Evolutionary conservation across 1,140 invertebrate genomes (phyloP).

Genomic region (Trichomalopsis sarcophagae): DNA sequence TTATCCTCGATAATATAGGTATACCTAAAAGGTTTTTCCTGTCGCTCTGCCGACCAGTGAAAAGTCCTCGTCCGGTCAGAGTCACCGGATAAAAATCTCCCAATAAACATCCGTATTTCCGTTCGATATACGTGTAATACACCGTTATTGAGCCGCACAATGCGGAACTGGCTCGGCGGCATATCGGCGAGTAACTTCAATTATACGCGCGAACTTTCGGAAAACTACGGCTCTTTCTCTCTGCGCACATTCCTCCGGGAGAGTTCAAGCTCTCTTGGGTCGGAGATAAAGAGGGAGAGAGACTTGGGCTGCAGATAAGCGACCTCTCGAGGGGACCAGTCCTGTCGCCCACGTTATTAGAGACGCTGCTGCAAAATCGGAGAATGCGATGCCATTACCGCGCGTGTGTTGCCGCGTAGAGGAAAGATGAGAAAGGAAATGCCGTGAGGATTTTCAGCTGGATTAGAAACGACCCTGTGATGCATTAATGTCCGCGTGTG

Average conservation of each 20-base stretch:
- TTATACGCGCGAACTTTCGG: background rate
- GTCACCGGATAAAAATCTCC: no score
- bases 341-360: constrained; percentile 64
- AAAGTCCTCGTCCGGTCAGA: background rate
- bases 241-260: background rate
- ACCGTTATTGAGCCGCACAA: background rate
- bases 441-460: background rate
- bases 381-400: constrained; percentile 62
- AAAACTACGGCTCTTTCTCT: background rate
- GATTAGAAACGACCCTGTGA: background rate
- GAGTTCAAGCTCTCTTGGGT: background rate
- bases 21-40: background rate
- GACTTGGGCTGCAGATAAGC: background rate
- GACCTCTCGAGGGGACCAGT: constrained; percentile 37
- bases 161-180: background rate
- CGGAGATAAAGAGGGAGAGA: background rate
- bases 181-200: background rate
- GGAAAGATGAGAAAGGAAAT: constrained; percentile 1
- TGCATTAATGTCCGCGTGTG: background rate
- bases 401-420: constrained; percentile 30
- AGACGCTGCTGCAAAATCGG: constrained; percentile 63
- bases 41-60: background rate
- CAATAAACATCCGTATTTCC: background rate
- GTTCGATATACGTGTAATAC: no score
- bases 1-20: background rate